Percentiles rank a stretch among this genome's conserved stretches.
Conservation (phyloP, 2,797 vertebrate genomes). For the Poeciliopsis infans region DNA sequence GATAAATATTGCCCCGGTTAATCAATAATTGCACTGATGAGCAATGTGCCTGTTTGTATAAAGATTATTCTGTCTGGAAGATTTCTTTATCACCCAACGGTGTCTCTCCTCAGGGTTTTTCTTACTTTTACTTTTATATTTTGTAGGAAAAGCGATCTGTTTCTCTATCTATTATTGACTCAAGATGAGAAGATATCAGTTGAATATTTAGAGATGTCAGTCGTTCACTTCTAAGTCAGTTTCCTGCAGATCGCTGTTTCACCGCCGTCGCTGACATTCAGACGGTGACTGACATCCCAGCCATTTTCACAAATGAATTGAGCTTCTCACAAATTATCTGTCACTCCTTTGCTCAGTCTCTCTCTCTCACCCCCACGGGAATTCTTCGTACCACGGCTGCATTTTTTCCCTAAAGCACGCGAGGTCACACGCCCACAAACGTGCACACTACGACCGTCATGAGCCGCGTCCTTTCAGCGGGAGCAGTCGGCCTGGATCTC, state of each 20-base stretch:
- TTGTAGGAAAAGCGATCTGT: not conserved
- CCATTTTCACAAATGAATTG: constrained; percentile 63
- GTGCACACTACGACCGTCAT: constrained; percentile 39
- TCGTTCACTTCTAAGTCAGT: constrained; percentile 34
- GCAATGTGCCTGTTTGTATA: too few species aligned
- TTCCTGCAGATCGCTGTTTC: constrained; percentile 25
- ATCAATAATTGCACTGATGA: not conserved
- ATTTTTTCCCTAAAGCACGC: constrained; percentile 11
- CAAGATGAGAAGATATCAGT: constrained; percentile 21
- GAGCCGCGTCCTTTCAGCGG: constrained; percentile 39
- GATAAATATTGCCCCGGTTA: not conserved
- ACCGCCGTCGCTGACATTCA: constrained; percentile 26
- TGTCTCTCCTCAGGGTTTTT: not conserved
- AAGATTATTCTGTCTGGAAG: not conserved
- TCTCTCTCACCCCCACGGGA: not conserved
- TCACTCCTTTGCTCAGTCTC: constrained; percentile 21
- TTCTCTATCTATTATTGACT: constrained; percentile 1
- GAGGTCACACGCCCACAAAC: constrained; percentile 16
- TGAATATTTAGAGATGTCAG: constrained; percentile 15
- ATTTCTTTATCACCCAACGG: not conserved
- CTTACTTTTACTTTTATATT: not conserved
- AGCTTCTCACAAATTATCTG: constrained; percentile 56
- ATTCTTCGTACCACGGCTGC: constrained; percentile 25
- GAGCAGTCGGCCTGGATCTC: constrained; percentile 45
- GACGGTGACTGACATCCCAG: constrained; percentile 56